Evolutionary conservation across 2,113 vertebrate genomes (phyloP).

Genomic region (Bucco capensis): DNA sequence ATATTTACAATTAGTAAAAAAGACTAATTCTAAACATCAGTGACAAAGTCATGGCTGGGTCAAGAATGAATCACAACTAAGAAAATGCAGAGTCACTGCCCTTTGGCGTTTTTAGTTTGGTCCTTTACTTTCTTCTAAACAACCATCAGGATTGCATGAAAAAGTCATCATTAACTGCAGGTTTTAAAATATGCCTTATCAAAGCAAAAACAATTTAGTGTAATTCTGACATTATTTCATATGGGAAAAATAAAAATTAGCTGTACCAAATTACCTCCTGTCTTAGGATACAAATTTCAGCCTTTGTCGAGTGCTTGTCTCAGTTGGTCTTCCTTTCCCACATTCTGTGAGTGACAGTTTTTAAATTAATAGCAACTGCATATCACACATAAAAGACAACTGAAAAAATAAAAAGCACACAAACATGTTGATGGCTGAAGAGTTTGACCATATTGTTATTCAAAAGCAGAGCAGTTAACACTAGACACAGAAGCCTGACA

Average conservation of each 20-base stretch:
- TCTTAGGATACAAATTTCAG: conserved; percentile 32
- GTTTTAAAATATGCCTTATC: conserved; percentile 25
- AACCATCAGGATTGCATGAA: neutral
- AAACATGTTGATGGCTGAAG: conserved; percentile 6
- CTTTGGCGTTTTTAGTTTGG: neutral
- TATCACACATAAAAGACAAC: conserved; percentile 30
- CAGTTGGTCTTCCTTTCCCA: conserved; percentile 44
- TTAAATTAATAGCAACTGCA: conserved; percentile 68
- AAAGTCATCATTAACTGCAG: neutral
- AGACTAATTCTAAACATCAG: neutral
- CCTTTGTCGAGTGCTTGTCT: conserved; percentile 17
- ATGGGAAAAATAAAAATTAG: conserved; percentile 60
- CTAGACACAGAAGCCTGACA: conserved; percentile 3
- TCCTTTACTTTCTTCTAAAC: neutral
- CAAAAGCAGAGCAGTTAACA: neutral
- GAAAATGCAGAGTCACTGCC: neutral
- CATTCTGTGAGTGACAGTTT: conserved; percentile 60
- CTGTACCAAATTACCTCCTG: conserved; percentile 63
- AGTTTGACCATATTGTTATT: conserved; percentile 32
- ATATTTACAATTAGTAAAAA: neutral
- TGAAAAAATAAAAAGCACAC: conserved; percentile 15
- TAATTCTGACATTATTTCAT: conserved; percentile 41
- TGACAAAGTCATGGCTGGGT: neutral
- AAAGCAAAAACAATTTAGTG: conserved; percentile 42
- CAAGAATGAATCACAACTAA: neutral